A percentile compares a stretch with the other conserved stretches of the same genome.
Conservation (phyloP, 2,113 vertebrate genomes). For the Nycticebus coucang region DNA sequence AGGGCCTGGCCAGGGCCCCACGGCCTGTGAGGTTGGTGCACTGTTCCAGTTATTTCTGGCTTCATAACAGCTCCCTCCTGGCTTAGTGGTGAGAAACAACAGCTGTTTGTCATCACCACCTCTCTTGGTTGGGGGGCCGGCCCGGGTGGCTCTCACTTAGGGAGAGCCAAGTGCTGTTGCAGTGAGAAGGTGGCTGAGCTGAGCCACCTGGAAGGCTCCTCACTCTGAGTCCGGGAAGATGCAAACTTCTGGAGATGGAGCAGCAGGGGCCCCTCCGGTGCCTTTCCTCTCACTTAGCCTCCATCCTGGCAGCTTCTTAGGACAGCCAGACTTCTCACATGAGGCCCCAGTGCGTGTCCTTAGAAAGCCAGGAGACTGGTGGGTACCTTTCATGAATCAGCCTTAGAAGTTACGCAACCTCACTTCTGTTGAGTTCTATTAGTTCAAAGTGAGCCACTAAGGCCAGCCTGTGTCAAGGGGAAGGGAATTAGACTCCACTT, state of each 20-base stretch:
- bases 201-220: neutral
- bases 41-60: neutral
- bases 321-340: neutral
- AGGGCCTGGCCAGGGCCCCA: neutral
- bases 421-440: neutral
- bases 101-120: rapidly evolving
- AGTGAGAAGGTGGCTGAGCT: neutral
- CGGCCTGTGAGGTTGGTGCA: rapidly evolving
- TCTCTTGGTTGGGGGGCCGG: neutral
- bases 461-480: neutral
- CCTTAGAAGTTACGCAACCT: neutral
- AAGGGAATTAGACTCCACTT: neutral
- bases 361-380: neutral
- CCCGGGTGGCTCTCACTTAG: neutral
- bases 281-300: neutral
- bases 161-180: neutral
- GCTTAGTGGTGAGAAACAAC: no score
- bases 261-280: neutral
- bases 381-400: neutral
- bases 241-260: neutral
- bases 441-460: neutral
- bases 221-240: neutral
- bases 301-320: neutral
- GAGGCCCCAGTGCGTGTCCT: neutral
- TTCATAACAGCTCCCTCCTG: neutral